Conservation (phyloP, 2,113 vertebrate genomes). For the Haliaeetus leucogaster region DNA sequence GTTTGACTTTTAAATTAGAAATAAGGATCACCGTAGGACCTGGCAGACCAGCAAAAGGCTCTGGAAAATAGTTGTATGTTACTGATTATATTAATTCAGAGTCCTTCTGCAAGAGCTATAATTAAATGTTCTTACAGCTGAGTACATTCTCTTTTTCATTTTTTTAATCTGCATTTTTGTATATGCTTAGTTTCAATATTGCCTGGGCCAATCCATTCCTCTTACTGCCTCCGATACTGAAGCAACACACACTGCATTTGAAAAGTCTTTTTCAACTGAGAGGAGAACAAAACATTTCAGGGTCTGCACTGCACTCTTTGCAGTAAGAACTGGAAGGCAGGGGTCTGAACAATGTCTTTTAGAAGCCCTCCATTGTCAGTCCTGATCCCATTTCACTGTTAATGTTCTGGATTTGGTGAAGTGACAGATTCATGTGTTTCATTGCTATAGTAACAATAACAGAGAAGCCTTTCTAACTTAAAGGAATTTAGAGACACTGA, state of each 20-base stretch:
- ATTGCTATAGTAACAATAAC: neutral
- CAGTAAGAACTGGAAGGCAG: neutral
- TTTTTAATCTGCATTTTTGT: neutral
- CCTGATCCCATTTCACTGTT: neutral
- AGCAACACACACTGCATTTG: neutral
- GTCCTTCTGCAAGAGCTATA: constrained; percentile 8
- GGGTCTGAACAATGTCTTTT: neutral
- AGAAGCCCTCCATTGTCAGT: neutral
- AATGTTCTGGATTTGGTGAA: neutral
- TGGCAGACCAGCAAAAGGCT: constrained; percentile 1
- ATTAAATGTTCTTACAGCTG: constrained; percentile 44
- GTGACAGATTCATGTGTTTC: neutral
- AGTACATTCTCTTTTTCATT: neutral
- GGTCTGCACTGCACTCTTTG: neutral
- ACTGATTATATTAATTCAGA: constrained; percentile 61
- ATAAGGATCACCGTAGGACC: neutral
- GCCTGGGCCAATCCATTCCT: neutral
- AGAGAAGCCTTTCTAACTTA: neutral
- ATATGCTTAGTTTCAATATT: neutral
- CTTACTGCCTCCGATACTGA: neutral
- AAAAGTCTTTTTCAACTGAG: neutral
- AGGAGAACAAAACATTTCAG: neutral
- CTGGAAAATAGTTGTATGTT: constrained; percentile 18
- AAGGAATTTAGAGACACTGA: neutral
- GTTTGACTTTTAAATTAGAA: constrained; percentile 47